phyloP scores from a whole-genome alignment of 2,113 vertebrate species.

The Mirza zaza region DNA sequence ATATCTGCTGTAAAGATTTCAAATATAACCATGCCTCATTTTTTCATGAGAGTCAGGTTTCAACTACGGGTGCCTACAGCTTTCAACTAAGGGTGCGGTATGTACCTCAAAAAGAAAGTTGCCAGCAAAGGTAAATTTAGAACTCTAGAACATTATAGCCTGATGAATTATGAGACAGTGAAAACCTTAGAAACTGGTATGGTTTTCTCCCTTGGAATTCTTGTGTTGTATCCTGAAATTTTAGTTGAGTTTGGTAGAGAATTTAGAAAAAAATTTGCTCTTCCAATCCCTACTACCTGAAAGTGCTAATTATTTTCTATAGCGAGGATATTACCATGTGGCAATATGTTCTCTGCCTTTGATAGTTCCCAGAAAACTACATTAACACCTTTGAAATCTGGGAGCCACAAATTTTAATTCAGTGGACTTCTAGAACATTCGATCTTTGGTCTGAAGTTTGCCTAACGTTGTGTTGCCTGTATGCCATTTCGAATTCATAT shows the following conservation, averaged over 20 bases:
- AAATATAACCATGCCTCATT: neutral
- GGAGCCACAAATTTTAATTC: neutral
- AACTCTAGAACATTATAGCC: constrained; percentile 57
- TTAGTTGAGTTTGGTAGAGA: neutral
- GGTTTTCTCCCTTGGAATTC: constrained; percentile 17
- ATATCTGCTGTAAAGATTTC: neutral
- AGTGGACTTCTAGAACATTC: neutral
- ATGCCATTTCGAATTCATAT: neutral
- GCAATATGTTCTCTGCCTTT: neutral
- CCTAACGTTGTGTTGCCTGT: neutral
- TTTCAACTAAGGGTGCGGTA: neutral
- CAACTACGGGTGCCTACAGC: neutral
- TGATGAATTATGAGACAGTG: neutral
- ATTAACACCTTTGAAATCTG: neutral
- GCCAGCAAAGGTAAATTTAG: neutral
- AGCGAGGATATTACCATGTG: neutral
- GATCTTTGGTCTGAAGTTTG: neutral
- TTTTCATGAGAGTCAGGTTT: neutral
- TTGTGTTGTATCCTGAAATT: neutral
- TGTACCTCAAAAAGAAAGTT: neutral
- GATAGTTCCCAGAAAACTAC: neutral
- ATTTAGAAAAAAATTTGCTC: neutral
- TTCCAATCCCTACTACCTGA: neutral
- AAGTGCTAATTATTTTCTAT: constrained; percentile 14
- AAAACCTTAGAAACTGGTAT: constrained; percentile 37